phyloP scores from a whole-genome alignment of 2,797 vertebrate genomes.

The Pseudocheirus occidentalis region DNA sequence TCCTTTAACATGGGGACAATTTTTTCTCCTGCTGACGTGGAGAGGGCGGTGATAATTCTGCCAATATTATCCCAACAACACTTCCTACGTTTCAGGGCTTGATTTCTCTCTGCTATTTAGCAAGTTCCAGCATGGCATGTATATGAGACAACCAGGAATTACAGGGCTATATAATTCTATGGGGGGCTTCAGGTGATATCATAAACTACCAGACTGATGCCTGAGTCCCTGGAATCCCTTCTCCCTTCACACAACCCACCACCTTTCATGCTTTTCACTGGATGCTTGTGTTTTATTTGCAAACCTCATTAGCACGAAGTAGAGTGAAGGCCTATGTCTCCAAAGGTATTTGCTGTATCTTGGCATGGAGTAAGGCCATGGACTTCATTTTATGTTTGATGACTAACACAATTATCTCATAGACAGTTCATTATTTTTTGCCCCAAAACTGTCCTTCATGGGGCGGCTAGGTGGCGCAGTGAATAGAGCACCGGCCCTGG shows the following conservation, averaged over 20 bases:
- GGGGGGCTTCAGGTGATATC: constrained; percentile 24
- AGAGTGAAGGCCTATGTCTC: constrained; percentile 34
- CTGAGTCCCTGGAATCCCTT: not conserved
- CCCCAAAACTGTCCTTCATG: not conserved
- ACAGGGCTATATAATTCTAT: constrained; percentile 9
- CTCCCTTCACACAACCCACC: not conserved
- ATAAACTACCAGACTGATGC: constrained; percentile 46
- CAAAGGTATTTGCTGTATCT: not conserved
- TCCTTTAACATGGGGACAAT: constrained; percentile 67
- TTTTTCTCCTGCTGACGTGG: constrained; percentile 47
- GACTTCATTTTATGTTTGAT: not conserved
- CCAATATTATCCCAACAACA: constrained; percentile 58
- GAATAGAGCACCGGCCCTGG: too few species aligned
- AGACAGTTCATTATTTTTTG: constrained; percentile 3
- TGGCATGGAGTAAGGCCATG: not conserved
- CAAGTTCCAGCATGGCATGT: not conserved
- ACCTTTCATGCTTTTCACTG: not conserved
- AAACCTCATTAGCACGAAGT: constrained; percentile 47
- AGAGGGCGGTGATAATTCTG: constrained; percentile 51
- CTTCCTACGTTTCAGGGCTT: constrained; percentile 17
- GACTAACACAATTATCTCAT: not conserved
- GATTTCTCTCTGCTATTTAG: constrained; percentile 65
- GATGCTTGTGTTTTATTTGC: constrained; percentile 53
- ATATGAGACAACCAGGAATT: constrained; percentile 41
- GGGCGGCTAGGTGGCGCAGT: too few species aligned